These are phyloP conservation scores for Micromys minutus DNA, from an alignment of 2,113 vertebrate species.

Conservation along the genomic window DNA sequence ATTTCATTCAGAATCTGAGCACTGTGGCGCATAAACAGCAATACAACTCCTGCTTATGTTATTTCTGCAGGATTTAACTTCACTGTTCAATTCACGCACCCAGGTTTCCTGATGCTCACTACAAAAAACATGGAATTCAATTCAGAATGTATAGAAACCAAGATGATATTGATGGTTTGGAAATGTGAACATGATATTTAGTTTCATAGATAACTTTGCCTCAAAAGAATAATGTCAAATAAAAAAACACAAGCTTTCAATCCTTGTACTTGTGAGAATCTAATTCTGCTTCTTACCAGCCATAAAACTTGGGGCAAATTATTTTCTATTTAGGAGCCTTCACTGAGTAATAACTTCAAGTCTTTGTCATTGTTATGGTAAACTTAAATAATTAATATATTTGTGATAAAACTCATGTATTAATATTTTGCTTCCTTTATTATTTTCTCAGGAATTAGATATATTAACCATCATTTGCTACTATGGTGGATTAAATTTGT, in stretches of 20 bases:
- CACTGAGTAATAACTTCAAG: background rate
- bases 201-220: background rate
- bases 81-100: background rate
- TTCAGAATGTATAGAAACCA: conserved; percentile 20
- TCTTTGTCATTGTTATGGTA: background rate
- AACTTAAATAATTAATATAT: conserved; percentile 1
- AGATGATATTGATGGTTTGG: background rate
- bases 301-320: background rate
- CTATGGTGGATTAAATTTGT: too few species aligned
- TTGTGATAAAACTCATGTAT: background rate
- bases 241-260: background rate
- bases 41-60: conserved; percentile 64
- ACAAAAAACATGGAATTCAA: conserved; percentile 10
- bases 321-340: background rate
- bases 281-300: background rate
- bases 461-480: background rate
- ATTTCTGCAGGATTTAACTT: conserved; percentile 64
- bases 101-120: conserved; percentile 17
- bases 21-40: conserved; percentile 63
- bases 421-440: background rate
- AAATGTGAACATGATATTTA: background rate
- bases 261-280: background rate
- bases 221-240: background rate
- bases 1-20: conserved; percentile 72
- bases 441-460: background rate